These are phyloP conservation scores for Eupithecia centaureata DNA, from an alignment of 2,888 invertebrate species.

Conservation along the genomic window DNA sequence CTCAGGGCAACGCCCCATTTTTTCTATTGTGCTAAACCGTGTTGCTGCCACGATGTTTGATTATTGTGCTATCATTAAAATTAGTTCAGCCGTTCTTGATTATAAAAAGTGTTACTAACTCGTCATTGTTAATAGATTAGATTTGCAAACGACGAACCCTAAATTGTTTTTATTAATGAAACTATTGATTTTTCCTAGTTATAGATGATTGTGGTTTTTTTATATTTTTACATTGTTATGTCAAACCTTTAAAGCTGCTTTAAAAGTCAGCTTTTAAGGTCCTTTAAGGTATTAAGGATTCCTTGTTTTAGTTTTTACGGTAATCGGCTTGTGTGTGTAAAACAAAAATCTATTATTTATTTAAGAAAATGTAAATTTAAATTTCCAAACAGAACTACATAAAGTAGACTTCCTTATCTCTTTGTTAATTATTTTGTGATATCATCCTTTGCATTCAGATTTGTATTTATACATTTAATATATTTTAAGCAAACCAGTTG, in stretches of 20 bases:
- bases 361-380: neutral
- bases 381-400: neutral
- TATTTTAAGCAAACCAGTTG: neutral
- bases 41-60: too few relatives aligned
- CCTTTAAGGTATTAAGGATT: too few relatives aligned
- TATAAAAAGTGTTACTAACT: too few relatives aligned
- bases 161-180: too few relatives aligned
- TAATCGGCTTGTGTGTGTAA: neutral
- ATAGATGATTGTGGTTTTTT: neutral
- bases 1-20: too few relatives aligned
- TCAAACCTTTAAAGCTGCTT: neutral
- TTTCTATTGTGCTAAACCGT: too few relatives aligned
- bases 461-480: neutral
- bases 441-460: neutral
- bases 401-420: neutral
- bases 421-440: neutral
- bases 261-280: neutral
- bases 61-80: too few relatives aligned
- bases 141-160: too few relatives aligned
- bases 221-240: neutral
- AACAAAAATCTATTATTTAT: neutral
- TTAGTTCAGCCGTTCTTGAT: too few relatives aligned
- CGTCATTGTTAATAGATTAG: too few relatives aligned
- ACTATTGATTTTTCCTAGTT: neutral
- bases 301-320: neutral